phyloP scores from a whole-genome alignment of 2,113 vertebrate genomes.

The Eretmochelys imbricata region DNA sequence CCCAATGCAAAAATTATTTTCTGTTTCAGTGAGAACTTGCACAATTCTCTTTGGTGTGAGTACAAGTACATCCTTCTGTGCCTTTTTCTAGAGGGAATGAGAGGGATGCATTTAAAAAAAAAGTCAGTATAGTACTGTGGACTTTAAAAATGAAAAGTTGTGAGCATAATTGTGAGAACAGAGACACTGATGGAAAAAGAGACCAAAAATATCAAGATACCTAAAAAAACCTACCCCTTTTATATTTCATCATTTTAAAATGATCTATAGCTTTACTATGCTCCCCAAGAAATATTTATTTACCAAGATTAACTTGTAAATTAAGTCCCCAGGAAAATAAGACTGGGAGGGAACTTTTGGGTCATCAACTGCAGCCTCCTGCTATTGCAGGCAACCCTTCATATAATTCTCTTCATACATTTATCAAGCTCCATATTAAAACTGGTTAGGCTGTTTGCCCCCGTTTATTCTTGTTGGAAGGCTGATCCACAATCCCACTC shows the following conservation, averaged over 20 bases:
- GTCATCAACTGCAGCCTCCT: not conserved
- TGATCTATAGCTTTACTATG: not conserved
- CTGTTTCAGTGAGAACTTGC: not conserved
- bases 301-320: not conserved
- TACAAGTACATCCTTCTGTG: not conserved
- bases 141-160: not conserved
- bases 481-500: not conserved
- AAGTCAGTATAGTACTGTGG: not conserved
- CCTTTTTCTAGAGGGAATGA: not conserved
- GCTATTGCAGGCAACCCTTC: not conserved
- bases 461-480: not conserved
- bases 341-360: not conserved
- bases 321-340: not conserved
- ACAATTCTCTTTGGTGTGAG: not conserved
- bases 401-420: not conserved
- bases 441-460: not conserved
- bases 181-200: not conserved
- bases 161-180: not conserved
- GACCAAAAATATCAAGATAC: not conserved
- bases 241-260: not conserved
- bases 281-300: not conserved
- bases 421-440: not conserved
- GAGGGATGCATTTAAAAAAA: not conserved
- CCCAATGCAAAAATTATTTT: not conserved
- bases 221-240: not conserved